A percentile compares a stretch with the other conserved stretches of the same genome.
Conservation (phyloP, 1,140 invertebrate genomes). For the Caenorhabditis remanei region DNA sequence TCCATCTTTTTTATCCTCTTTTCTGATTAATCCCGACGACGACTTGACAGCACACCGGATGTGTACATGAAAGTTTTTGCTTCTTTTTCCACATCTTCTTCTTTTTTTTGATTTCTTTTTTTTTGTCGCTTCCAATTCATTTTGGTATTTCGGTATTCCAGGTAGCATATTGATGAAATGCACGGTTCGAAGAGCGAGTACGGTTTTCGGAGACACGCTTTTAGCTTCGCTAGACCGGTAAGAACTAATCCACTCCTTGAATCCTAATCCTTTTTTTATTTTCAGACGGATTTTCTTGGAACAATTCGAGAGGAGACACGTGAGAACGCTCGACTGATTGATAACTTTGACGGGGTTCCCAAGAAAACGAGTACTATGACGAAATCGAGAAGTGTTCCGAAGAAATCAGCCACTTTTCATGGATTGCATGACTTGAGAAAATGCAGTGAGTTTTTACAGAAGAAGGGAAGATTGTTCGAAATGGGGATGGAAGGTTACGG, state of each 20-base stretch:
- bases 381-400: conserved; percentile 3
- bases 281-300: conserved; percentile 41
- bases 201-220: conserved; percentile 12
- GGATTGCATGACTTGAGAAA: conserved; percentile 32
- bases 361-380: neutral
- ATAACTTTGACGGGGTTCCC: neutral
- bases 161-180: neutral
- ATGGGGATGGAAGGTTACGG: neutral
- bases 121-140: neutral
- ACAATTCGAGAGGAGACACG: conserved; percentile 34
- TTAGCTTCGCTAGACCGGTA: conserved; percentile 10
- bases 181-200: conserved; percentile 42
- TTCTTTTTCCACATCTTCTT: too few relatives aligned
- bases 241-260: neutral
- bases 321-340: conserved; percentile 32
- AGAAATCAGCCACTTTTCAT: conserved; percentile 44
- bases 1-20: neutral
- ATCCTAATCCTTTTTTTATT: neutral
- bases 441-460: conserved; percentile 29
- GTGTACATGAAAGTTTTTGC: too few relatives aligned
- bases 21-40: neutral
- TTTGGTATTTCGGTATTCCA: neutral
- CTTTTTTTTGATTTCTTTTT: neutral
- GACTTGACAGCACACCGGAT: neutral
- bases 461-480: neutral